Percentiles rank a stretch among this genome's conserved stretches.
These are phyloP conservation scores for Apis florea DNA, from an alignment of 1,140 invertebrate genomes.

Conservation along the genomic window DNA sequence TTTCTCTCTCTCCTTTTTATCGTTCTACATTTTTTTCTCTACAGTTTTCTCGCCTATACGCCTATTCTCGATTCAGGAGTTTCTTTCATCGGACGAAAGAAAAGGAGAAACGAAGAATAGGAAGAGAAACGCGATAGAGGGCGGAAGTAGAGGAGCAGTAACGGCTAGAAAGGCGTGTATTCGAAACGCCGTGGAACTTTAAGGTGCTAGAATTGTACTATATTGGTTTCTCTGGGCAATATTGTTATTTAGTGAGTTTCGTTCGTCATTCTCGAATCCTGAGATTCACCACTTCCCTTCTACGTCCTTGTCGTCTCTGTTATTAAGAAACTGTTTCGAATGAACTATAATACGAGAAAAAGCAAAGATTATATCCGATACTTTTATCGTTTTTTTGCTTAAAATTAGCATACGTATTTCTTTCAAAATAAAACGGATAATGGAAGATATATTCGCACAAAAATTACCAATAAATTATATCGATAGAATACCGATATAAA, in stretches of 20 bases:
- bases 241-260: slow-evolving; percentile 2
- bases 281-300: background rate
- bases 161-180: slow-evolving; percentile 11
- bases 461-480: too few species aligned
- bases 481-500: too few species aligned
- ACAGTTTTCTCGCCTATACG: background rate
- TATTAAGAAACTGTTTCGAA: background rate
- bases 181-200: background rate
- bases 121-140: background rate
- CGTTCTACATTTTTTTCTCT: background rate
- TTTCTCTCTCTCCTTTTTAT: background rate
- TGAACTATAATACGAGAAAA: too few species aligned
- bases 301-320: background rate
- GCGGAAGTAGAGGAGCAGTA: background rate
- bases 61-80: background rate
- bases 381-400: too few species aligned
- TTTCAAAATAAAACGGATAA: too few species aligned
- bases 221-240: background rate
- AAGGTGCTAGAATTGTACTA: background rate
- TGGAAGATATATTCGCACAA: too few species aligned
- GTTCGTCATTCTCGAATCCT: background rate
- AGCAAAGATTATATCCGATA: too few species aligned
- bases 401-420: too few species aligned
- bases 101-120: background rate
- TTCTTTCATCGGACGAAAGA: background rate